Conservation (phyloP, 2,113 vertebrate genomes). For the Dasyornis broadbenti region DNA sequence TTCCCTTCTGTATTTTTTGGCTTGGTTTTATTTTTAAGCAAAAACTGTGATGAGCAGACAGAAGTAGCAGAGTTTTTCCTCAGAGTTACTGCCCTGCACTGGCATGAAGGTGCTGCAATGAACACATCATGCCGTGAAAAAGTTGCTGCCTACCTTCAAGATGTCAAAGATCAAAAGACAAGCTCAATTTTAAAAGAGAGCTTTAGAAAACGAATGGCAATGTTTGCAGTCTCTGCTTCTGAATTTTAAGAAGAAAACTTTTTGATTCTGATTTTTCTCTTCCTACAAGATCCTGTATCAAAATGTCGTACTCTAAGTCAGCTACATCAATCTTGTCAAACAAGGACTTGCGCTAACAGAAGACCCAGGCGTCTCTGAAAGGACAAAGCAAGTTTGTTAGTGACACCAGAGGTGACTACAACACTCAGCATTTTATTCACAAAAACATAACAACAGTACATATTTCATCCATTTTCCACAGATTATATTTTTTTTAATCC, state of each 20-base stretch:
- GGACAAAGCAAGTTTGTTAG: not conserved
- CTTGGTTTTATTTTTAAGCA: not conserved
- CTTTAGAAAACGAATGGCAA: not conserved
- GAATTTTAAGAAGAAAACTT: not conserved
- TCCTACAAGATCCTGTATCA: not conserved
- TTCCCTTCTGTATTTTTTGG: not conserved
- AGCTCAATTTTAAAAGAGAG: not conserved
- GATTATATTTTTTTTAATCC: not conserved
- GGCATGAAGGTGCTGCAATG: not conserved
- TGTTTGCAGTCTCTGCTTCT: not conserved
- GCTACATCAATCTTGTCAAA: not conserved
- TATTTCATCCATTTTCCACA: not conserved
- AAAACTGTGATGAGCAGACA: not conserved
- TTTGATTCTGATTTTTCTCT: not conserved
- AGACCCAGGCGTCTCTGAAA: not conserved
- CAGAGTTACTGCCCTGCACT: not conserved
- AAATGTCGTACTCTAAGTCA: not conserved
- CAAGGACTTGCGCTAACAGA: not conserved
- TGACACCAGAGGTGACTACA: not conserved
- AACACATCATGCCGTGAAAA: not conserved
- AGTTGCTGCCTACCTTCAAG: too few relatives aligned
- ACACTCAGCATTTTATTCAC: not conserved
- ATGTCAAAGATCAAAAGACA: not conserved
- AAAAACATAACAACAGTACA: not conserved
- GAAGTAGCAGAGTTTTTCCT: not conserved